These are phyloP conservation scores for Crax fasciolata DNA, from an alignment of 2,797 vertebrate genomes.

Conservation along the genomic window DNA sequence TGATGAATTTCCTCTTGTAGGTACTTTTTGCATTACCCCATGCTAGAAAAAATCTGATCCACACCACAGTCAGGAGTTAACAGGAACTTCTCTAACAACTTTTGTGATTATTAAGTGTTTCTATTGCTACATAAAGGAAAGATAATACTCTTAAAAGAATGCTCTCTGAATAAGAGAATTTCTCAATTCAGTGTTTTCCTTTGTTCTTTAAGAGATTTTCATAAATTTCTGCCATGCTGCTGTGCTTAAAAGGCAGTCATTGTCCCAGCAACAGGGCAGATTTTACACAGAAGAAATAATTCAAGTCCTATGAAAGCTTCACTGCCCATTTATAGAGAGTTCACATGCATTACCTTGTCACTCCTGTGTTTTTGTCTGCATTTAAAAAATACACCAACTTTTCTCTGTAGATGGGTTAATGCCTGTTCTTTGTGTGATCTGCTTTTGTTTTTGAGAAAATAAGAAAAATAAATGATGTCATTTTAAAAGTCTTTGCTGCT, in stretches of 20 bases:
- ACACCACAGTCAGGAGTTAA: accelerated
- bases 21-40: not conserved
- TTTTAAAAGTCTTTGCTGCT: not conserved
- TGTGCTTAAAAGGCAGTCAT: not conserved
- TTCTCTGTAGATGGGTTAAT: not conserved
- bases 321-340: not conserved
- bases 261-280: not conserved
- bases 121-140: not conserved
- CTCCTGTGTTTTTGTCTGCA: not conserved
- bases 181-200: not conserved
- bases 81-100: not conserved
- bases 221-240: not conserved
- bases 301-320: not conserved
- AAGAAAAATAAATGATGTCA: not conserved
- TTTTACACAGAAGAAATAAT: not conserved
- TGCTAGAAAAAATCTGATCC: not conserved
- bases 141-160: not conserved
- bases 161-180: not conserved
- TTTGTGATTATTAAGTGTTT: not conserved
- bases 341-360: not conserved
- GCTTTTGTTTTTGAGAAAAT: not conserved
- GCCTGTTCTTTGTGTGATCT: not conserved
- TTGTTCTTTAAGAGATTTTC: not conserved
- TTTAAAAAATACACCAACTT: not conserved
- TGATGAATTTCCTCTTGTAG: not conserved